Evolutionary conservation across 2,888 invertebrate species (phyloP).

Genomic region (Masnerella sp.): DNA sequence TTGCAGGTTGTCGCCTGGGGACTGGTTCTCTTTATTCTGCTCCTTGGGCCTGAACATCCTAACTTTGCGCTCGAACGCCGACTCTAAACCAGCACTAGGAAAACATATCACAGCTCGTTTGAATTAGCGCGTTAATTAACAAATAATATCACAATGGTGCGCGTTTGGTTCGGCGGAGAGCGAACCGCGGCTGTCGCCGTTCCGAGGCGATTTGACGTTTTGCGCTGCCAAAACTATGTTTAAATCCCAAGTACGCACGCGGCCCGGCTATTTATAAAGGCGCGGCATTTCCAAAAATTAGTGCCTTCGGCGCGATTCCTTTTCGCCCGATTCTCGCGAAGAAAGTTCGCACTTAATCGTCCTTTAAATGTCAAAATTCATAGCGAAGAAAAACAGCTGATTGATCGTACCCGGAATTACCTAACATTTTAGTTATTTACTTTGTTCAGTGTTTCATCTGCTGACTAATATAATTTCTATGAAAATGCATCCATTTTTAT

Average conservation of each 20-base stretch:
- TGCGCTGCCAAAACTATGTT: conserved; percentile 76
- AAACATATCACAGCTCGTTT: conserved; percentile 30
- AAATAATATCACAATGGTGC: conserved; percentile 27
- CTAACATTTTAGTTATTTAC: too few species aligned
- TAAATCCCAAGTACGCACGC: conserved; percentile 74
- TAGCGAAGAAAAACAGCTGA: too few species aligned
- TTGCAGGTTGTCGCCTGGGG: conserved; percentile 61
- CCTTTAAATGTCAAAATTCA: too few species aligned
- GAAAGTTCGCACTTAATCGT: conserved; percentile 26
- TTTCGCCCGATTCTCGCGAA: conserved; percentile 23
- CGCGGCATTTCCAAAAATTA: conserved; percentile 69
- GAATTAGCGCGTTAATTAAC: not conserved
- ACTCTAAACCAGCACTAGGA: conserved; percentile 38
- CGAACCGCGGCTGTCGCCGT: conserved; percentile 72
- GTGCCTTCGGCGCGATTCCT: conserved; percentile 39
- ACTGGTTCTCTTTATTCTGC: conserved; percentile 67
- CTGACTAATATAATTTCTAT: too few species aligned
- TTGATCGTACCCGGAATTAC: too few species aligned
- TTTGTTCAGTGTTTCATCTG: too few species aligned
- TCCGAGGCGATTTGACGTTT: conserved; percentile 76
- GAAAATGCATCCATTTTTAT: too few species aligned
- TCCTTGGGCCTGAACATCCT: conserved; percentile 60
- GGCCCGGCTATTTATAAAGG: conserved; percentile 72
- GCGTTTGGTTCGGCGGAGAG: conserved; percentile 21
- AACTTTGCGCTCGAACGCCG: conserved; percentile 7